Conservation (phyloP, 2,888 invertebrate genomes). For the Abrostola triplasia region DNA sequence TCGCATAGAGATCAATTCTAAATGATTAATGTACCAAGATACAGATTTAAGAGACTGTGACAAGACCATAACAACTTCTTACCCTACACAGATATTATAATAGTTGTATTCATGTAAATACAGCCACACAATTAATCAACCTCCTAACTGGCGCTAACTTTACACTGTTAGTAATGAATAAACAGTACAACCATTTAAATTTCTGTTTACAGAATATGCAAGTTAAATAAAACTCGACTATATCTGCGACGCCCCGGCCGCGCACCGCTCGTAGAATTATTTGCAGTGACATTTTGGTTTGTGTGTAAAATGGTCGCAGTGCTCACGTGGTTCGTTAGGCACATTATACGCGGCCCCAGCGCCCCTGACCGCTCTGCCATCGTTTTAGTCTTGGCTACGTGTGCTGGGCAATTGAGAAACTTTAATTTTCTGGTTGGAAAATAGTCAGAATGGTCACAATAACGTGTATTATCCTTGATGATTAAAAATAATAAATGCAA, state of each 20-base stretch:
- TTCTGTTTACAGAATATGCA: not conserved
- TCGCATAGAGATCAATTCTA: no score
- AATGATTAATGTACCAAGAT: no score
- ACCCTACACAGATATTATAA: no score
- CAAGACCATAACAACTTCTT: no score
- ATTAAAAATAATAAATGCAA: no score
- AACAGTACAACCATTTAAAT: not conserved
- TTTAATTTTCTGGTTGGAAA: no score
- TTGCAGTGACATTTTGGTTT: constrained; percentile 9
- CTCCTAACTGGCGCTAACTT: no score
- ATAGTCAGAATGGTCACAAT: no score
- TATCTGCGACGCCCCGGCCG: not conserved
- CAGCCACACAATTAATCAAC: no score
- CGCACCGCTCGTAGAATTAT: constrained; percentile 11
- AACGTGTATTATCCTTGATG: no score
- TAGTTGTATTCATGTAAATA: no score
- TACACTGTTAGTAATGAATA: not conserved
- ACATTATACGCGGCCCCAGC: not conserved
- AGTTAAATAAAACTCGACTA: not conserved
- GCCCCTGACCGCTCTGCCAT: not conserved
- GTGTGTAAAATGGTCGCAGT: constrained; percentile 8
- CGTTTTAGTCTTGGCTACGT: not conserved
- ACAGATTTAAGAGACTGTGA: no score
- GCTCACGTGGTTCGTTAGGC: not conserved
- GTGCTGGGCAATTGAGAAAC: not conserved